A percentile compares a stretch with the other conserved stretches of the same genome.
These are phyloP conservation scores for Darevskia nairensis DNA, from an alignment of 2,797 vertebrate genomes.

Conservation along the genomic window DNA sequence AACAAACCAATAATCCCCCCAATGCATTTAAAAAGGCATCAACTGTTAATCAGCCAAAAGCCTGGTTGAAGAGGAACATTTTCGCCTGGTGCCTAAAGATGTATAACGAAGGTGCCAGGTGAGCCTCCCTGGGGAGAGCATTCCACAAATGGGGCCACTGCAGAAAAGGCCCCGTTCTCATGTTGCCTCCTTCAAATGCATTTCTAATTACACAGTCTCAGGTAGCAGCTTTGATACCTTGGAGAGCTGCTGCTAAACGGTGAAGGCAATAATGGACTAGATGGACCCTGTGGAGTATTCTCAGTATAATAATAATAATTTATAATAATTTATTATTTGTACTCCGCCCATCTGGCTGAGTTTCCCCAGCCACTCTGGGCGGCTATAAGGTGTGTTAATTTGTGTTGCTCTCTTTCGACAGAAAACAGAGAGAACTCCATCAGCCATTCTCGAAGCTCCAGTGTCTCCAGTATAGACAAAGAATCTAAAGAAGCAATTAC, in stretches of 20 bases:
- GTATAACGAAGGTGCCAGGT: too few relatives aligned
- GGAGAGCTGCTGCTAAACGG: background rate
- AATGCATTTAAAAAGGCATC: too few relatives aligned
- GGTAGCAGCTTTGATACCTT: background rate
- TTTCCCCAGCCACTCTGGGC: too few relatives aligned
- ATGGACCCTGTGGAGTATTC: background rate
- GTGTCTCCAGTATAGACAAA: conserved; percentile 96
- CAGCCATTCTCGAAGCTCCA: conserved; percentile 97
- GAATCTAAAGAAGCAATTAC: conserved; percentile 96
- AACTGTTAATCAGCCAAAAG: too few relatives aligned
- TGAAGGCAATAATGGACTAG: background rate
- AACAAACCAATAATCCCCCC: too few relatives aligned
- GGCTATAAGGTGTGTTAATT: background rate
- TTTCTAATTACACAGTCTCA: background rate
- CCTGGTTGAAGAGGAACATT: too few relatives aligned
- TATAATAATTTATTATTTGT: too few relatives aligned
- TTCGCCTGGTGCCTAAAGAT: too few relatives aligned
- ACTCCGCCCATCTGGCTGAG: too few relatives aligned
- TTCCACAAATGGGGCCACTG: too few relatives aligned
- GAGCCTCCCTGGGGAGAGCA: too few relatives aligned
- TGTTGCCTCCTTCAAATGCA: background rate
- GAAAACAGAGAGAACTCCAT: conserved; percentile 97
- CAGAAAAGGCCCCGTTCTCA: too few relatives aligned
- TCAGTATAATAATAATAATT: background rate
- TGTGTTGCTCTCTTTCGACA: conserved; percentile 66